These are phyloP conservation scores for Cheirogaleus medius DNA, from an alignment of 2,113 vertebrate species.

Conservation along the genomic window DNA sequence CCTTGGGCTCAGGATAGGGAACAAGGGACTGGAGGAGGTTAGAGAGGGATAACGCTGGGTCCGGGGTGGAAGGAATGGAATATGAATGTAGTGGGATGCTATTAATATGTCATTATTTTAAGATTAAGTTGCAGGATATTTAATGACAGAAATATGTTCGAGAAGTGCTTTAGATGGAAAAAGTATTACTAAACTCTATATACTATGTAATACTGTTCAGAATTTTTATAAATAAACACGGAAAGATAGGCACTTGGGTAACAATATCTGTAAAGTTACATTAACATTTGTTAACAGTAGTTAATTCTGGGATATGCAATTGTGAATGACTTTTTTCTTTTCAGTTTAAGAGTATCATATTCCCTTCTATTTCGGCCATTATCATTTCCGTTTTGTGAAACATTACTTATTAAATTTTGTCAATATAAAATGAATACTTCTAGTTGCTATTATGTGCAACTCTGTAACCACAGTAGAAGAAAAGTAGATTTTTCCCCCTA, in stretches of 20 bases:
- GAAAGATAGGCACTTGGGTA: background rate
- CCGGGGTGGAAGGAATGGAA: background rate
- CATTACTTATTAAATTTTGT: background rate
- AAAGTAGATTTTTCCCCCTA: background rate
- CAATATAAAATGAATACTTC: background rate
- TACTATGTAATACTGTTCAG: background rate
- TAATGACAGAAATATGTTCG: background rate
- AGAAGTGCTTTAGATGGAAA: background rate
- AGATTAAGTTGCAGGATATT: background rate
- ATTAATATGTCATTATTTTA: background rate
- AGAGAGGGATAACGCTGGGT: background rate
- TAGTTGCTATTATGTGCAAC: background rate
- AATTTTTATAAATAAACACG: background rate
- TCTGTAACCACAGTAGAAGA: background rate
- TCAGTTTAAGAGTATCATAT: background rate
- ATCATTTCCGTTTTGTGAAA: background rate
- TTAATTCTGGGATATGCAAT: background rate
- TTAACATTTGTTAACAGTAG: slow-evolving; percentile 3
- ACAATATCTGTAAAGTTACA: background rate
- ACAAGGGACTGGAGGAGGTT: background rate
- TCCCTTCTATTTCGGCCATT: background rate
- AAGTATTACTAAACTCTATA: background rate
- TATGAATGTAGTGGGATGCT: background rate
- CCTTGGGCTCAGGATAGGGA: background rate
- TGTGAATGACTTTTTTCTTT: background rate